Base-by-base conservation (phyloP, 2,797 vertebrate species). In the Sebastes aleutianus region DNA sequence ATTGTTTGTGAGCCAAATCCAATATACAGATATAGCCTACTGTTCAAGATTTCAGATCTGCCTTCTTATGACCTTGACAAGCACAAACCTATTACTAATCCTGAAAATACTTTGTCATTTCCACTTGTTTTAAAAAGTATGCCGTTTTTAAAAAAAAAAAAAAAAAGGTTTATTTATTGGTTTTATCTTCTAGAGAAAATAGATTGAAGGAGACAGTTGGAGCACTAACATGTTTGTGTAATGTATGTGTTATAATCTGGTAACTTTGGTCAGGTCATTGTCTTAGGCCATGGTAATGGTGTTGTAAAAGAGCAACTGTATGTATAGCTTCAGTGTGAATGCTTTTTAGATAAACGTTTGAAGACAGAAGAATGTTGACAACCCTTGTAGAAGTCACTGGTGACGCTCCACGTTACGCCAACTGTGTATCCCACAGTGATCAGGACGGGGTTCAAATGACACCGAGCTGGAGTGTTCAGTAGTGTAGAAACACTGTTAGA, bases 21-120 rank as follows among this genome's bases (percentile, higher is more conserved):
- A 94, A 93, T 94, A 95, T 91, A 92, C 89, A 91, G 79, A 90
- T 92, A 93, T 92, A 94, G 92, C 92, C 93, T 95, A 94, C 95
- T 96, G 95, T 96, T 94, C 89, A 94, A 94, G 89, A 95, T 94
- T 95, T 95, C 94, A 95, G 94, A 96, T 95, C 94, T 96, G 96
- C 96, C 96, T 96, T 96, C 94, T 95, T 92, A 95, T 95, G 94
- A 96, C 93, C 94, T 95, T 96, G 95, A 96, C 95, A 96, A 96
- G 96, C 96, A 96, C 96, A 96, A 96, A 96, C 93, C 93, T 95
- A 93, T 95, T 94, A 95, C 91, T 95, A 94, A 95, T 91, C 91
- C 93, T 94, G 84, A 93, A 90, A 92, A 94, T 85, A 87, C 88
- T 91, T 90, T 93, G 92, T 95, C 87, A 92, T 93, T 95, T 95